Evolutionary conservation across 1,140 invertebrate species (phyloP), one percentile per base, ranked within the genome.

Genomic region (Anoplophora glabripennis): DNA sequence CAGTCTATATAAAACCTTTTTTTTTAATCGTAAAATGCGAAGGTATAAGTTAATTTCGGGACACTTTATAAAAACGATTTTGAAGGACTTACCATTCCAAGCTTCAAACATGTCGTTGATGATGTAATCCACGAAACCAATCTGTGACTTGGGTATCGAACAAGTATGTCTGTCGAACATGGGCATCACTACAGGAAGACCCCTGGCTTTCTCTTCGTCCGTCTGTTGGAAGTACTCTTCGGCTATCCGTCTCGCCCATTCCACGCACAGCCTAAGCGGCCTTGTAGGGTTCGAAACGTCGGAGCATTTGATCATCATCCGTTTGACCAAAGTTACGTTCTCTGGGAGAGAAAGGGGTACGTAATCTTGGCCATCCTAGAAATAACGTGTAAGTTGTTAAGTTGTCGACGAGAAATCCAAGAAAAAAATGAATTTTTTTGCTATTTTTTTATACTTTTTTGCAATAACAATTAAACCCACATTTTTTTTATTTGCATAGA

Each of bases 281-380:
- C 95, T 79, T 0, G 91, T 89, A 0, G 94, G 94, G 79, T 98
- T 98, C 11, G 92, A 94, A 1, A 98, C 92, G 77, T 98, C 95
- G 0, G 94, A 92, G 79, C 94, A 97, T 78, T 98, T 98, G 70
- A 98, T 98, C 79, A 98, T 86, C 92, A 98, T 97, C 59, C 94
- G 82, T 68, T 93, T 93, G 10, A 95, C 84, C 1, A 95, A 77
- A 14, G 85, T 82, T 17, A 92, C 81, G 73, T 95, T 95, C 70
- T 96, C 93, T 5, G 87, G 84, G 36, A 78, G 54, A 5, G 61
- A 65, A 34, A 66, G 48, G 3, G 66, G 56, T 0, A 53, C 42
- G 36, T 57, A 70, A 34, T 66, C 58, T n/a, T 56, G 57, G 14
- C 47, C 21, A 21, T 40, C 49, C 33, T 49, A 36, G 21, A 28